Base-by-base conservation (phyloP, 2,888 invertebrate species). In the Saturnia japonica region DNA sequence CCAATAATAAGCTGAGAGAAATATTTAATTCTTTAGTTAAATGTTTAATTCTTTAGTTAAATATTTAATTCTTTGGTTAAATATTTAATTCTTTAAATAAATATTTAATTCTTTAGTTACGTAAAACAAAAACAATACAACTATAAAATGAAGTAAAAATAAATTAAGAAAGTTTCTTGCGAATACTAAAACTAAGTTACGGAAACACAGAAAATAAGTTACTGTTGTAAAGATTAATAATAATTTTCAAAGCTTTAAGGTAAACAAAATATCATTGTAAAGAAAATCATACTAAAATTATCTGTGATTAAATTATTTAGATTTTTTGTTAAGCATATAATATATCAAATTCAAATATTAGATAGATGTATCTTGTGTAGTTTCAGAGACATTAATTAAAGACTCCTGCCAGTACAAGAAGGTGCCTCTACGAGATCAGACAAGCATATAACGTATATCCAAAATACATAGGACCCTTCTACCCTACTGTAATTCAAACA, bases 321-420 rank as follows among this genome's bases (percentile, higher is more conserved):
- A 82, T 84, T 87, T 87, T 85, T 82, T 84, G 82, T 79, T 83
- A 79, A 83, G 83, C 80, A 81, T 81, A 84, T 19, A 8, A 19
- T 47, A 7, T 82, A 84, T 79, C 78, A 80, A 83, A 85, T 86
- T 79, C 78, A 80, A 83, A 85, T 86, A 88, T 85, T 84, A 79
- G 83, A 82, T 85, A 87, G 85, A 83, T 86, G 87, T 78, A 80
- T 79, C 81, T 83, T 78, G 78, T 85, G 79, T 85, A 86, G 88
- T 88, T 87, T 80, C 85, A 77, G 84, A 86, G 90, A 90, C 91
- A 90, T 91, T 93, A 92, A 92, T 93, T 92, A 93, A 90, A 88
- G 88, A 86, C 85, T 83, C 80, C 89, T 90, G 93, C 90, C 92
- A 91, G 80, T 85, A 80, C 92, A 91, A 92, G 90, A 90, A 90